phyloP scores from a whole-genome alignment of 1,140 invertebrate species.

The Hycleus cichorii region DNA sequence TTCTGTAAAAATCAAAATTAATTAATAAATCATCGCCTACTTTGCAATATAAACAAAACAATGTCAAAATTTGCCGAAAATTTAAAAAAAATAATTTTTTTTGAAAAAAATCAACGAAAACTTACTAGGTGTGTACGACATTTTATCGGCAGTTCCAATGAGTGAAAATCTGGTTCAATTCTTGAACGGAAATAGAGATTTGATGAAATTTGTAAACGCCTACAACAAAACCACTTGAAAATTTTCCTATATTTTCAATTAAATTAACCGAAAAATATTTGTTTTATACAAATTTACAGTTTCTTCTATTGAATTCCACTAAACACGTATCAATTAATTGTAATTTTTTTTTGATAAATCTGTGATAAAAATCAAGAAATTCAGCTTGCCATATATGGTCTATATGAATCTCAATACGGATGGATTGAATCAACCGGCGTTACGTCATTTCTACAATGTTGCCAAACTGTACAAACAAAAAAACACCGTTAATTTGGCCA shows the following conservation, averaged over 20 bases:
- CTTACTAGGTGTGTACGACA: slow-evolving; percentile 8
- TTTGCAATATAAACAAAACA: too few species aligned
- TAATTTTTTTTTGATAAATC: background rate
- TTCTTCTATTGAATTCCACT: too few species aligned
- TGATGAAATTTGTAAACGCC: background rate
- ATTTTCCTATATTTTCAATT: background rate
- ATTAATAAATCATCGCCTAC: background rate
- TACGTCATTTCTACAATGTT: too few species aligned
- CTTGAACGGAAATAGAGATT: background rate
- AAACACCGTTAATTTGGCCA: too few species aligned
- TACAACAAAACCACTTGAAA: background rate
- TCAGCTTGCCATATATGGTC: too few species aligned
- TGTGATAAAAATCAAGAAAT: background rate
- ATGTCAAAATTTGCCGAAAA: too few species aligned
- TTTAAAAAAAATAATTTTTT: background rate
- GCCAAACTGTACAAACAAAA: too few species aligned
- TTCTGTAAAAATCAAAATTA: slow-evolving; percentile 53
- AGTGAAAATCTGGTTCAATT: background rate
- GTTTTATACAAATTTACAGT: too few species aligned
- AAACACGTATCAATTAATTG: too few species aligned
- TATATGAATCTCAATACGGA: too few species aligned
- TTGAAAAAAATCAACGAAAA: background rate
- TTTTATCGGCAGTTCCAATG: background rate
- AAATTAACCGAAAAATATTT: too few species aligned
- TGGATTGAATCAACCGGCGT: too few species aligned